Conservation (phyloP, 2,113 vertebrate genomes). For the Aleadryas rufinucha region DNA sequence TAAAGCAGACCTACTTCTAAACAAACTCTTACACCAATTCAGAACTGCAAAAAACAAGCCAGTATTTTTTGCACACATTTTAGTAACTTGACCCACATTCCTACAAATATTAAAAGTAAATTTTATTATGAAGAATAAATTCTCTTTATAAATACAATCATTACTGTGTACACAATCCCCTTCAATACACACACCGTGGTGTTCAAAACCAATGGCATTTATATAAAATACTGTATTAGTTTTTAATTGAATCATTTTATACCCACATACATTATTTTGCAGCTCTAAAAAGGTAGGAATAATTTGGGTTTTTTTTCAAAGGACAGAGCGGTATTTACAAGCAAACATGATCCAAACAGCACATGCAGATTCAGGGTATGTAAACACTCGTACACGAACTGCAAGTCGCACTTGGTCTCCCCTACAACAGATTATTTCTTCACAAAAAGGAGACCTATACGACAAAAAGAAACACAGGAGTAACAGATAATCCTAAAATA, state of each 20-base stretch:
- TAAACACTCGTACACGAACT: conserved; percentile 88
- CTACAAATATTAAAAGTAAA: conserved; percentile 1
- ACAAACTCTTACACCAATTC: neutral
- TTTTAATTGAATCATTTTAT: neutral
- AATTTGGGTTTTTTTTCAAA: conserved; percentile 66
- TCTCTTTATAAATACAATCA: conserved; percentile 65
- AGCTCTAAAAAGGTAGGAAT: neutral
- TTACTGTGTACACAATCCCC: conserved; percentile 32
- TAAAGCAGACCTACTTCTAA: neutral
- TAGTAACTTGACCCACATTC: conserved; percentile 19
- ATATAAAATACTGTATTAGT: neutral
- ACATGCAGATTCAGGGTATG: conserved; percentile 89
- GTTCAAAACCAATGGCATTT: conserved; percentile 14
- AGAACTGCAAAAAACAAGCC: neutral
- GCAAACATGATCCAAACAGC: conserved; percentile 99
- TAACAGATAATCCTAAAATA: neutral
- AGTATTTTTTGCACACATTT: conserved; percentile 4
- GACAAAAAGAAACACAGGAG: neutral
- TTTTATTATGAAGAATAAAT: conserved; percentile 72
- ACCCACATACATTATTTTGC: neutral
- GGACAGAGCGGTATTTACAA: conserved; percentile 94
- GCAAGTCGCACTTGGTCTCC: conserved; percentile 94
- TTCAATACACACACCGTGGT: conserved; percentile 18
- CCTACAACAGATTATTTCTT: conserved; percentile 92
- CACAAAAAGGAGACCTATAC: conserved; percentile 90